phyloP scores from a whole-genome alignment of 1,140 invertebrate species.

The Geopemphigus sp. region DNA sequence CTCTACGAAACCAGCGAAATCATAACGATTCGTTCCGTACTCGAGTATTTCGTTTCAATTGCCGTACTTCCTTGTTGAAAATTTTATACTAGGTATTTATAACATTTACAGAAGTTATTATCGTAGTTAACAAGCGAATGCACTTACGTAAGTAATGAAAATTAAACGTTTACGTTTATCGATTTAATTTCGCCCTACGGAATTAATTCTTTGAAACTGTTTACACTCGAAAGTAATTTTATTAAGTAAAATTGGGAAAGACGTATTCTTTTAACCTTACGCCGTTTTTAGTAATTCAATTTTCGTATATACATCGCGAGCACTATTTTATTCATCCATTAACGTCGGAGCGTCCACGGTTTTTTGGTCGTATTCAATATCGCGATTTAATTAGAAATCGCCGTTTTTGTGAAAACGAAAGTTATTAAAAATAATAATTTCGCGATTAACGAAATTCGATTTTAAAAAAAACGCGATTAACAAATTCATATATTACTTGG shows the following conservation, averaged over 20 bases:
- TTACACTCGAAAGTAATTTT: neutral
- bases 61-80: neutral
- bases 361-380: neutral
- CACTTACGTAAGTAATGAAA: slow-evolving; percentile 1
- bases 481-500: neutral
- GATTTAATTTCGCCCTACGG: neutral
- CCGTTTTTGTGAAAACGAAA: neutral
- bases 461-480: neutral
- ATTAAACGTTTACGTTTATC: neutral
- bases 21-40: neutral
- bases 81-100: neutral
- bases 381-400: neutral
- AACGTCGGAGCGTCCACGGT: too few species aligned
- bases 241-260: neutral
- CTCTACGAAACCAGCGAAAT: neutral
- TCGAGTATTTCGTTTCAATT: neutral
- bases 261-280: neutral
- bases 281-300: too few species aligned
- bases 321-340: too few species aligned
- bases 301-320: too few species aligned
- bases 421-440: neutral
- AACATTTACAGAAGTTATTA: neutral
- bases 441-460: neutral
- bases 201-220: neutral
- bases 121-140: neutral